Base-by-base conservation (phyloP, 2,888 invertebrate genomes). In the Drosophila melanosoma region DNA sequence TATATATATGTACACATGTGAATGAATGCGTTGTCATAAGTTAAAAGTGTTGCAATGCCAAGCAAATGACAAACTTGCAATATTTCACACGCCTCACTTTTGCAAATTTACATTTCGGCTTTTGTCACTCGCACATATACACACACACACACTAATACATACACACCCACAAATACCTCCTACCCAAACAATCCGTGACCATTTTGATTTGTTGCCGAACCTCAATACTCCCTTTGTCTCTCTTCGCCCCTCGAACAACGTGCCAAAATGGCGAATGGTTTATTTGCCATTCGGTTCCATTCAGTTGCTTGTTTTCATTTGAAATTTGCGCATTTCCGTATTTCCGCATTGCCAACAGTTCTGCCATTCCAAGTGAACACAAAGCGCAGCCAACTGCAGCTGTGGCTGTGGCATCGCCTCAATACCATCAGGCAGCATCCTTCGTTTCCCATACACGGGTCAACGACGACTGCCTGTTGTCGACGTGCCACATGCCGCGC, bases 311-410 rank as follows among this genome's bases (percentile, higher is more conserved):
- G 71, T 87, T 82, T 83, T 88, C 88, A 88, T 82, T 87, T 79
- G 69, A 70, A 85, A 83, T 85, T 87, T 86, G 81, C 74, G 82
- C 85, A 86, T 86, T 88, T 56, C 49, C 49, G 15, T 23, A 23
- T 45, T 49, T 87, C 87, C 83, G 87, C 90, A 90, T 83, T 88
- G 90, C 77, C 82, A 74, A 86, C 87, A 86, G 81, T 81, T 79
- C 81, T 75, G 82, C 72, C 77, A 86, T 86, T 83, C 67, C 66
- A 81, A 86, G 74, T 73, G 65, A 53, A 68, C 69, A 59, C 62
- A 70, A 58, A 58, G 56, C 62, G 20, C 76, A 54, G 51, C 69
- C 48, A 59, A 45, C 68, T 40, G 33, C 58, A 57, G 57, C 65
- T 38, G 32, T 32, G 32, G 45, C 42, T 69, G 23, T 29, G 29